These are phyloP conservation scores for Chrosomus eos DNA, from an alignment of 2,797 vertebrate genomes.

Conservation along the genomic window DNA sequence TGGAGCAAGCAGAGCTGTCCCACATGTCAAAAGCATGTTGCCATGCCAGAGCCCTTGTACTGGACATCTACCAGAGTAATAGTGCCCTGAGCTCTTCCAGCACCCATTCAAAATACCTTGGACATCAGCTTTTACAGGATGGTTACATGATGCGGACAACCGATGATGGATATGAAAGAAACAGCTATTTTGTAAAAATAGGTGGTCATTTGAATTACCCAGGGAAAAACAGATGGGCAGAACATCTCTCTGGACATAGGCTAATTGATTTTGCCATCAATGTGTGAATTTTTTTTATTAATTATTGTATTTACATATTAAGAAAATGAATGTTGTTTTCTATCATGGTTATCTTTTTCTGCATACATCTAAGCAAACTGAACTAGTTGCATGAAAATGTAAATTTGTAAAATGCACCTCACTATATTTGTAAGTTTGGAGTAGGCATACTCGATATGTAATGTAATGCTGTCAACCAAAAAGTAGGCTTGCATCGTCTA, in stretches of 20 bases:
- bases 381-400: conserved; percentile 2
- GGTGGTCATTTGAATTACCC: background rate
- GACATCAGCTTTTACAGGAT: background rate
- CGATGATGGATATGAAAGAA: conserved; percentile 10
- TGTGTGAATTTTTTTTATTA: background rate
- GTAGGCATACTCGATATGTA: background rate
- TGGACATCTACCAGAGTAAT: conserved; percentile 69
- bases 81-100: conserved; percentile 63
- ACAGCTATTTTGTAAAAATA: background rate
- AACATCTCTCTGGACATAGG: background rate
- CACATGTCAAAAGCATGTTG: conserved; percentile 67
- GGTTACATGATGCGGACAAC: background rate
- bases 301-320: conserved; percentile 3
- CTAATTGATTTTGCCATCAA: background rate
- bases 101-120: background rate
- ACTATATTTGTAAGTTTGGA: background rate
- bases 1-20: conserved; percentile 75
- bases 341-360: background rate
- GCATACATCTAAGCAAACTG: background rate
- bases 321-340: background rate
- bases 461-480: background rate
- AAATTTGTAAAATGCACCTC: background rate
- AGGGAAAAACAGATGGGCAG: background rate
- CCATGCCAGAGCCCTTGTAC: conserved; percentile 66
- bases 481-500: background rate